Evolutionary conservation across 2,113 vertebrate species (phyloP).

Genomic region (Thamnophis sirtalis): DNA sequence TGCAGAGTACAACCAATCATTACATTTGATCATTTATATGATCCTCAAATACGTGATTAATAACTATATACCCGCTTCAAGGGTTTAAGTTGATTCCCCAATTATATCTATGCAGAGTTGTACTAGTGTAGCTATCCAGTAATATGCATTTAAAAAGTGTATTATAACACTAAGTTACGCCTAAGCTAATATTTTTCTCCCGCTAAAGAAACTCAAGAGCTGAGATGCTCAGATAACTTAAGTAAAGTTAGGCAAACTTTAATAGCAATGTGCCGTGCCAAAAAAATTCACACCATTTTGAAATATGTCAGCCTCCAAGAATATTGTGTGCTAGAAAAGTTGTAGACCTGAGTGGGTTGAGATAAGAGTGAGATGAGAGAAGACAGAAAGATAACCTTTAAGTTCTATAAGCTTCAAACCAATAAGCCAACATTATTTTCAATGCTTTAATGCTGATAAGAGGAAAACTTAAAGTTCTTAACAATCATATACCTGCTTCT

Average conservation of each 20-base stretch:
- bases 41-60: background rate
- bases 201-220: background rate
- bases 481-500: constrained; percentile 81
- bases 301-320: background rate
- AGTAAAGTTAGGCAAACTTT: background rate
- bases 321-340: background rate
- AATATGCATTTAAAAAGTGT: background rate
- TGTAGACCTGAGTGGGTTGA: background rate
- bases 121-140: background rate
- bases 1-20: background rate
- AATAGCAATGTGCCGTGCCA: background rate
- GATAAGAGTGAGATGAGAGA: background rate
- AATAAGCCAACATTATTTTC: constrained; percentile 29
- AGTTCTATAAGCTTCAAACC: constrained; percentile 11
- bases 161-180: background rate
- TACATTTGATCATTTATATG: background rate
- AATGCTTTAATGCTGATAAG: constrained; percentile 44
- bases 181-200: background rate
- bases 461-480: constrained; percentile 14
- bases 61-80: background rate
- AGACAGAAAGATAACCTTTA: background rate
- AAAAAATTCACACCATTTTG: background rate
- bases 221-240: background rate
- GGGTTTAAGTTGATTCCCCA: background rate
- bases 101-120: background rate